These are phyloP conservation scores for Drosophila yooni DNA, from an alignment of 2,888 invertebrate genomes.

Conservation along the genomic window DNA sequence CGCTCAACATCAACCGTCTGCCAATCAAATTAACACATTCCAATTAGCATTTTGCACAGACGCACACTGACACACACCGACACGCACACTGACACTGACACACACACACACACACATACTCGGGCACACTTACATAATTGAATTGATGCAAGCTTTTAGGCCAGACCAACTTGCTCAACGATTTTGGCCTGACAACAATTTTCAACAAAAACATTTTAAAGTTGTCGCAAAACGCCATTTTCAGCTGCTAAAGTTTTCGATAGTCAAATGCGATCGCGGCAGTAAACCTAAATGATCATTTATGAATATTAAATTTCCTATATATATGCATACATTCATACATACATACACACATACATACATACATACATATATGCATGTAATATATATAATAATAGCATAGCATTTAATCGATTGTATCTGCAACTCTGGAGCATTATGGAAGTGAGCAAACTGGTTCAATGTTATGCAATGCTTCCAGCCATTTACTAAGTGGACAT, in stretches of 20 bases:
- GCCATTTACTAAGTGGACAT: neutral
- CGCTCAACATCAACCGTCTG: constrained; percentile 54
- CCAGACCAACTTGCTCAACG: constrained; percentile 13
- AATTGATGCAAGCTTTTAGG: constrained; percentile 25
- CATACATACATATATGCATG: neutral
- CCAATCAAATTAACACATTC: constrained; percentile 79
- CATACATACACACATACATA: neutral
- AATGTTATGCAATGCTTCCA: neutral
- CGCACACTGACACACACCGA: constrained; percentile 10
- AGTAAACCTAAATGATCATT: neutral
- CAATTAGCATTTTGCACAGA: constrained; percentile 67
- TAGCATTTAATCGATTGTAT: neutral
- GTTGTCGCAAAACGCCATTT: constrained; percentile 4
- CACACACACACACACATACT: constrained; percentile 8
- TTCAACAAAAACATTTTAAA: constrained; percentile 18
- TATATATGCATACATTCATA: neutral
- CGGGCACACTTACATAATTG: constrained; percentile 1
- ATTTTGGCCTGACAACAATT: constrained; percentile 18
- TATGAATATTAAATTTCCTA: neutral
- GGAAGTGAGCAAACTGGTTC: neutral
- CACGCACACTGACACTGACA: neutral
- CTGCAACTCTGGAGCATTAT: neutral
- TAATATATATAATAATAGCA: neutral
- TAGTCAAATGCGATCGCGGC: neutral
- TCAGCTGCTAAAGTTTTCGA: neutral